These are phyloP conservation scores for Sylvilagus floridanus DNA, from an alignment of 2,797 vertebrate genomes.

Conservation along the genomic window DNA sequence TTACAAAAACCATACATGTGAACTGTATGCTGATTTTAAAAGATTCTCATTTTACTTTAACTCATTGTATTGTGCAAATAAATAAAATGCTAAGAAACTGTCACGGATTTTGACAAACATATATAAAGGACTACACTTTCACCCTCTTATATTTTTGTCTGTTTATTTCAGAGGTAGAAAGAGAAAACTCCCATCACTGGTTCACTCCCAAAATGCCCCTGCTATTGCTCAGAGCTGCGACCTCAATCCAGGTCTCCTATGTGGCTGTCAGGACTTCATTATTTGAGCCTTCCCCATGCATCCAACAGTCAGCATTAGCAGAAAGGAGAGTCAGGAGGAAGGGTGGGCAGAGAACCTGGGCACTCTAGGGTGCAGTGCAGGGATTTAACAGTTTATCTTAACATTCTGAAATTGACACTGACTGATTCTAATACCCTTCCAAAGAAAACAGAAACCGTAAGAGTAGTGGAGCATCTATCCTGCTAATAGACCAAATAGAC, in stretches of 20 bases:
- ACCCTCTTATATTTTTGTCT: neutral
- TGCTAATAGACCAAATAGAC: neutral
- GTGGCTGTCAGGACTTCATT: no score
- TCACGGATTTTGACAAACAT: neutral
- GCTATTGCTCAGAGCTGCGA: no score
- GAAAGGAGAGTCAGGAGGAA: no score
- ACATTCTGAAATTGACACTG: neutral
- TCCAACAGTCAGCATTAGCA: no score
- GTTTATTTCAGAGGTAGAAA: no score
- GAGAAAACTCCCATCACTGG: no score
- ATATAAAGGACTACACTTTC: neutral
- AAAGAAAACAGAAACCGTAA: neutral
- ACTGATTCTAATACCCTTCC: neutral
- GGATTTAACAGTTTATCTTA: no score
- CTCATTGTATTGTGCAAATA: neutral
- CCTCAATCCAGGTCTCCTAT: no score
- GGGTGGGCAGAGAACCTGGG: no score
- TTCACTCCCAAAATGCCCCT: no score
- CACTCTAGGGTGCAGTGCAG: no score
- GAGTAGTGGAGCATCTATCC: neutral
- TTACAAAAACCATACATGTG: neutral
- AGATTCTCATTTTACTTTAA: neutral
- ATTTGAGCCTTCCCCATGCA: no score
- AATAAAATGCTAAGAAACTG: constrained; percentile 21
- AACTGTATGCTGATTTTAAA: neutral